Conservation (phyloP, 1,140 invertebrate genomes). For the Drosophila lowei region DNA sequence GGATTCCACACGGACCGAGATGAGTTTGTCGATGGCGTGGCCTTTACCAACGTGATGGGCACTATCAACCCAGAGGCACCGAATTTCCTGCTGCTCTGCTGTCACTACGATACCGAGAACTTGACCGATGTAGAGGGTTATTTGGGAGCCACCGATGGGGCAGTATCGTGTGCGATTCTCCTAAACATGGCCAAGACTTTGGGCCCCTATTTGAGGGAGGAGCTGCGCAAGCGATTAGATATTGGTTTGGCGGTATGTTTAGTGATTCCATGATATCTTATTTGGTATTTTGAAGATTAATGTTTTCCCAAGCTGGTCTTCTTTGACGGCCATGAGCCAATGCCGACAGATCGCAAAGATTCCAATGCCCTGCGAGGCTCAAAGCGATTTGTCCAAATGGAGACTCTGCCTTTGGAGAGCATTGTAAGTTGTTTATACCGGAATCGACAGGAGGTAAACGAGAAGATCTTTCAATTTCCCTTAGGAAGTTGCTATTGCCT, state of each 20-base stretch:
- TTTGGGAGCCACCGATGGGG: conserved; percentile 41
- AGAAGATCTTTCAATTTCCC: no score
- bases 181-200: conserved; percentile 33
- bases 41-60: conserved; percentile 33
- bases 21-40: conserved; percentile 1
- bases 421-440: conserved; percentile 24
- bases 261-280: no score
- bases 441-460: no score
- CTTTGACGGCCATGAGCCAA: conserved; percentile 48
- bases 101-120: conserved; percentile 48
- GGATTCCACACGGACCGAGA: conserved; percentile 18
- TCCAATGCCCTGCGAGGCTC: conserved; percentile 23
- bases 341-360: not conserved
- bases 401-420: not conserved
- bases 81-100: conserved; percentile 24
- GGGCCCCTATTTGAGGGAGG: not conserved
- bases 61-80: conserved; percentile 24
- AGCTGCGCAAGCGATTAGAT: not conserved
- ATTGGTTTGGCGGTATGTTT: conserved; percentile 42
- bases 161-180: conserved; percentile 51
- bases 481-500: conserved; percentile 21
- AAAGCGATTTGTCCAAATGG: conserved; percentile 5
- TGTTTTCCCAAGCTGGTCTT: conserved; percentile 30
- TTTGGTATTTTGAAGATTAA: not conserved
- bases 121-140: not conserved